phyloP scores from a whole-genome alignment of 2,113 vertebrate genomes.

The Corvus hawaiiensis region DNA sequence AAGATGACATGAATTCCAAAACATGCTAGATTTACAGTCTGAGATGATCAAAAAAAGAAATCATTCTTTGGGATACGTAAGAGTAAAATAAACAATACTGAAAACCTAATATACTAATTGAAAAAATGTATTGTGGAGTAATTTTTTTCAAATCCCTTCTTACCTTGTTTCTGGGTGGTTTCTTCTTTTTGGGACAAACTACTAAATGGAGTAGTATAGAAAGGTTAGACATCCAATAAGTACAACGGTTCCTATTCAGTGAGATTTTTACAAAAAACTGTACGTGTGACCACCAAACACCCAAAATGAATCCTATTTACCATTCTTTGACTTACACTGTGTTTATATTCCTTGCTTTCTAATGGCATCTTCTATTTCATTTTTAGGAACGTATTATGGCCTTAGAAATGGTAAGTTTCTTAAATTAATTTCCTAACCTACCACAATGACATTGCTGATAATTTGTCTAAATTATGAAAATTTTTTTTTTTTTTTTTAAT shows the following conservation, averaged over 20 bases:
- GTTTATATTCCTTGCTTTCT: conserved; percentile 32
- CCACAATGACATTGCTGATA: background rate
- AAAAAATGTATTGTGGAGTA: background rate
- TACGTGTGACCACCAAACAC: background rate
- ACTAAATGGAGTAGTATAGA: background rate
- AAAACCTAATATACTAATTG: background rate
- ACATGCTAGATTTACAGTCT: background rate
- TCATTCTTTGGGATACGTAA: background rate
- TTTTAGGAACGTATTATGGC: conserved; percentile 74
- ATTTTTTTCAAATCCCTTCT: background rate
- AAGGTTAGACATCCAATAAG: background rate
- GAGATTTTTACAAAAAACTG: background rate
- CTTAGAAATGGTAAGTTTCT: conserved; percentile 76
- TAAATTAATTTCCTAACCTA: conserved; percentile 2
- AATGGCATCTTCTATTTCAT: conserved; percentile 59
- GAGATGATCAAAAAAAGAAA: background rate
- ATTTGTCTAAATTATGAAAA: background rate
- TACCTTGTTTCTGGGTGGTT: background rate
- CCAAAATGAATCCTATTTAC: background rate
- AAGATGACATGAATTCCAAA: background rate
- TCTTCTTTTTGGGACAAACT: background rate
- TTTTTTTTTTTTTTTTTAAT: background rate
- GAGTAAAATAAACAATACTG: background rate
- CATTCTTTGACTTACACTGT: background rate
- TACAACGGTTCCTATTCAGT: background rate